Evolutionary conservation across 2,888 invertebrate genomes (phyloP).

Genomic region (Charanyca ferruginea): DNA sequence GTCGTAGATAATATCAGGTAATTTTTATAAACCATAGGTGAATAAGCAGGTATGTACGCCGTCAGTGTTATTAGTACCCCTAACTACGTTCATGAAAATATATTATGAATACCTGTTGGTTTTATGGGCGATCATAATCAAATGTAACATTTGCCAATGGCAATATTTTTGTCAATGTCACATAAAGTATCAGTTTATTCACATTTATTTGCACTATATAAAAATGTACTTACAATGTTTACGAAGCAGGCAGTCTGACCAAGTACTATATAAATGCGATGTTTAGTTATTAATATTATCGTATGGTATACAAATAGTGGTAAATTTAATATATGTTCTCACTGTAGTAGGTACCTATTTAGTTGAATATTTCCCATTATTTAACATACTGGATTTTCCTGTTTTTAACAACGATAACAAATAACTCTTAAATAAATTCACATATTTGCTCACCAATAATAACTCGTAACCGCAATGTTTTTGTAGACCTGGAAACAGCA

Average conservation of each 20-base stretch:
- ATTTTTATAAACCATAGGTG: slow-evolving; percentile 45
- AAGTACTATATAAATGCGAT: slow-evolving; percentile 10
- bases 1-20: slow-evolving; percentile 49
- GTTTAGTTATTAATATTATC: not conserved
- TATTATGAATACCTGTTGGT: slow-evolving; percentile 33
- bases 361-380: slow-evolving; percentile 4
- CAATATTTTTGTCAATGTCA: slow-evolving; percentile 39
- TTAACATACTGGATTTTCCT: slow-evolving; percentile 26
- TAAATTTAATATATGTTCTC: slow-evolving; percentile 19
- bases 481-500: not conserved
- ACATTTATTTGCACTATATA: not conserved
- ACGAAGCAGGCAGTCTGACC: not conserved
- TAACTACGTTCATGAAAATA: slow-evolving; percentile 29
- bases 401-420: slow-evolving; percentile 13
- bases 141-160: slow-evolving; percentile 29
- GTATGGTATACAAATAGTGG: not conserved
- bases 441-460: not conserved
- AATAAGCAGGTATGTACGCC: slow-evolving; percentile 17
- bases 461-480: not conserved
- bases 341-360: slow-evolving; percentile 1
- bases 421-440: not conserved
- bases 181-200: not conserved
- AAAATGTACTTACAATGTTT: not conserved
- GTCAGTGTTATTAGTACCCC: slow-evolving; percentile 17
- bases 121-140: slow-evolving; percentile 43